Evolutionary conservation across 2,113 vertebrate species (phyloP), one percentile per base, ranked within the genome.

Genomic region (Xyliphius kryptos): DNA sequence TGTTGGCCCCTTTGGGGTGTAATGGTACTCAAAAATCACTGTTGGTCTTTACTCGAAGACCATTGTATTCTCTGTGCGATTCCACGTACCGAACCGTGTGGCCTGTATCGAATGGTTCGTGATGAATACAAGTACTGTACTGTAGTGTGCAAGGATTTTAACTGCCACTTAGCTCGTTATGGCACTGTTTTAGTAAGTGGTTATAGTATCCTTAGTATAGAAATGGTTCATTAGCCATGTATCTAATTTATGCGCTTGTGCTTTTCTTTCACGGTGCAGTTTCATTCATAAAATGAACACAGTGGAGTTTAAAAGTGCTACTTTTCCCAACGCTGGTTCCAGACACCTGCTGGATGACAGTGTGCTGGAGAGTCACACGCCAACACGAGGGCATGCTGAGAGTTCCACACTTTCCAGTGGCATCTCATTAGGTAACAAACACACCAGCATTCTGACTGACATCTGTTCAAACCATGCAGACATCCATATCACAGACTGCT

Each of bases 201-300:
- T 32, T 32, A 6, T 32, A 6, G 1, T 32, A 32, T 32, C 4
- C 26, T 41, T 41, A 41, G 9, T 41, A 12, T 41, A 11, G 9
- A 12, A 12, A 41, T 2, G 40, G 9, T 14, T 5, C 9, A 11
- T 6, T 5, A 41, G 5, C 40, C 40, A 12, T 14, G 40, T 14
- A 12, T 12, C 9, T 41, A 14, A 1, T 46, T n/a, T 2, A 11
- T 37, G 21, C 16, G 3, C 2, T 7, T 36, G 14, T 51, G 40
- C 14, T 11, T 54, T 44, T 69, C 1, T 11, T 12, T 26, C 77
- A 73, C 76, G 19, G 9, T 41, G 20, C 46, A 98, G 95, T 78
- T 98, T 98, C 72, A 98, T 98, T 67, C 94, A 98, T 75, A 98
- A 97, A 68, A 98, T 95, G 89, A 97, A 95, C 71, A 94, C 95